phyloP scores from a whole-genome alignment of 2,888 invertebrate species.

The Xylocampa areola region DNA sequence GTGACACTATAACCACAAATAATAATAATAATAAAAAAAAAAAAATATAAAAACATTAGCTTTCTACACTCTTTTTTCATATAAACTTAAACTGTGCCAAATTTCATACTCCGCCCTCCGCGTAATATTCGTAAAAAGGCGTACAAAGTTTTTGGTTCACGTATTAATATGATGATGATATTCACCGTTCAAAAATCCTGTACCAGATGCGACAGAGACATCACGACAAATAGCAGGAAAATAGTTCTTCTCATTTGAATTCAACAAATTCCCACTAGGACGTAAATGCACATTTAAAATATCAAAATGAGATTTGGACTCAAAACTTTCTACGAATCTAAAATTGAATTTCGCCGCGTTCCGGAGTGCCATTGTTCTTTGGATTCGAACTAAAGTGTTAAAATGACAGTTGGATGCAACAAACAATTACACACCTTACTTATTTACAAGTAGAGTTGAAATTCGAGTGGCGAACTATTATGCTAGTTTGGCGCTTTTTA shows the following conservation, averaged over 20 bases:
- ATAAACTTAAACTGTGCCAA: too few relatives aligned
- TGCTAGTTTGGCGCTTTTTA: constrained; percentile 62
- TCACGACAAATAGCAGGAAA: constrained; percentile 45
- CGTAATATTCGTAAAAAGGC: too few relatives aligned
- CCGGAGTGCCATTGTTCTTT: constrained; percentile 65
- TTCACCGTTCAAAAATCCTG: too few relatives aligned
- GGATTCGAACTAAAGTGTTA: constrained; percentile 66
- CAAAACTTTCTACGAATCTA: constrained; percentile 72
- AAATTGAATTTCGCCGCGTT: constrained; percentile 75
- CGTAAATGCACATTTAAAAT: constrained; percentile 71
- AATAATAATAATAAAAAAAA: too few relatives aligned
- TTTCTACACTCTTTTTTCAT: too few relatives aligned
- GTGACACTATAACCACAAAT: too few relatives aligned
- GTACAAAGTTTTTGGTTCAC: too few relatives aligned
- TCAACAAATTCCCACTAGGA: constrained; percentile 54
- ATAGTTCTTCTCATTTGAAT: constrained; percentile 59
- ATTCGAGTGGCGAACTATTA: constrained; percentile 16
- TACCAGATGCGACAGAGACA: constrained; percentile 26
- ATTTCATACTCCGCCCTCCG: too few relatives aligned
- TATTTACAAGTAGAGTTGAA: constrained; percentile 20
- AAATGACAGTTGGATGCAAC: constrained; percentile 51
- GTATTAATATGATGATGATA: too few relatives aligned
- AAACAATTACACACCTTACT: constrained; percentile 42
- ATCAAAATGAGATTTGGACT: constrained; percentile 72
- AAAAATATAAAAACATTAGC: too few relatives aligned